Evolutionary conservation across 2,113 vertebrate species (phyloP).

Genomic region (Psophia crepitans): DNA sequence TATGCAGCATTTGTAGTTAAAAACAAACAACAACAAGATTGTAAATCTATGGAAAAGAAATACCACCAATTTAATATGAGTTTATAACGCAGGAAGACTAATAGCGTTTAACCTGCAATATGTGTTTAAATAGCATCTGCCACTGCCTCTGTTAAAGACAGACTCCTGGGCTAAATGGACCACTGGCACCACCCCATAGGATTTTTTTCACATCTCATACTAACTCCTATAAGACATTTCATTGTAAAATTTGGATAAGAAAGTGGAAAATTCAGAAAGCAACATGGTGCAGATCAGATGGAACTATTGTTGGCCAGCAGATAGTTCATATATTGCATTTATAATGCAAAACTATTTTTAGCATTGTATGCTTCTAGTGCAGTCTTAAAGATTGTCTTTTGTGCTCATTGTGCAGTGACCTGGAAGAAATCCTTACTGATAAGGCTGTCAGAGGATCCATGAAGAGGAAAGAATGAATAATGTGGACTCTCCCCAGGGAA

Average conservation of each 20-base stretch:
- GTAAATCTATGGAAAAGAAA: background rate
- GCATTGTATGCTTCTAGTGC: background rate
- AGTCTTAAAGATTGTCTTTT: background rate
- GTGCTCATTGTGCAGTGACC: background rate
- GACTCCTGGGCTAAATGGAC: background rate
- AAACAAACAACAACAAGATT: background rate
- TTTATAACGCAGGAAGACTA: background rate
- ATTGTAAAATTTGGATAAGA: background rate
- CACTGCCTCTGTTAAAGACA: background rate
- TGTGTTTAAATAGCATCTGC: background rate
- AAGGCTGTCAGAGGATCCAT: background rate
- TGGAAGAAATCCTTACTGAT: conserved; percentile 23
- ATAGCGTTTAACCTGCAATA: background rate
- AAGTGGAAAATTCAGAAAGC: background rate
- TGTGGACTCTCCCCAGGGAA: background rate
- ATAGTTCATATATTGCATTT: background rate
- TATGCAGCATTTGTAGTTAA: background rate
- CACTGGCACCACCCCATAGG: background rate
- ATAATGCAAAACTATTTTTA: background rate
- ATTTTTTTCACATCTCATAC: background rate
- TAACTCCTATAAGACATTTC: background rate
- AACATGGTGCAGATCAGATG: background rate
- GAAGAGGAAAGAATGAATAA: background rate
- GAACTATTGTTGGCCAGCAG: background rate
- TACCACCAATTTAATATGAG: background rate